Base-by-base conservation (phyloP, 1,140 invertebrate species). In the Drosophila sturtevanti region DNA sequence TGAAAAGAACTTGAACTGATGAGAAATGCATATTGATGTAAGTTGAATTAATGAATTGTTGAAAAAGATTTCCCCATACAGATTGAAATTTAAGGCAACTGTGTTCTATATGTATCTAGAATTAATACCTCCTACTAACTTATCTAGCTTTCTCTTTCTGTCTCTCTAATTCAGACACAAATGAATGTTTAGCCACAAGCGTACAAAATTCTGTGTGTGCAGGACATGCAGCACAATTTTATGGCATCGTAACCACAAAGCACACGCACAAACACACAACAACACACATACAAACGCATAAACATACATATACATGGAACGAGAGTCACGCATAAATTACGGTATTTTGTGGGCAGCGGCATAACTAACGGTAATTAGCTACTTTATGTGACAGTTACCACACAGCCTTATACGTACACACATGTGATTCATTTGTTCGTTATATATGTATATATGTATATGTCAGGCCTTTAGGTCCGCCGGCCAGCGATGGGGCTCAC, bases 291-390 rank as follows among this genome's bases (percentile, higher is more conserved):
- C 34, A 27, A 34, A 35, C 21, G 38, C 31, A 48, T 24, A 27
- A 34, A 35, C 21, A 38, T n/a, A 37, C 58, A 44, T 65, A 70
- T 48, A 41, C 27, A 52, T 52, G 63, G 35, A 31, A 5, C 51
- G 63, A 48, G 38, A 59, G 72, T 52, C 22, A 56, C 67, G 63
- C 79, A 87, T 86, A 79, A 87, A 76, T 86, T 81, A 68, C 72
- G 68, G 68, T 60, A 76, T 81, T 86, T 81, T 73, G 84, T 79
- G 82, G 84, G 79, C 60, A 75, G 76, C 66, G 81, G 73, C 82
- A 87, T 87, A 87, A 89, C 82, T 89, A 87, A 87, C 79, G 68
- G 76, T 89, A 87, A 87, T 87, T 87, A 87, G 82, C 82, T 87
- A 82, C 68, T 89, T 87, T 79, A 82, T 87, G 82, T 71, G 79